A percentile compares a stretch with the other conserved stretches of the same genome.
phyloP scores from a whole-genome alignment of 2,888 invertebrate genomes.

The Ashinkailepas kermadecensis region DNA sequence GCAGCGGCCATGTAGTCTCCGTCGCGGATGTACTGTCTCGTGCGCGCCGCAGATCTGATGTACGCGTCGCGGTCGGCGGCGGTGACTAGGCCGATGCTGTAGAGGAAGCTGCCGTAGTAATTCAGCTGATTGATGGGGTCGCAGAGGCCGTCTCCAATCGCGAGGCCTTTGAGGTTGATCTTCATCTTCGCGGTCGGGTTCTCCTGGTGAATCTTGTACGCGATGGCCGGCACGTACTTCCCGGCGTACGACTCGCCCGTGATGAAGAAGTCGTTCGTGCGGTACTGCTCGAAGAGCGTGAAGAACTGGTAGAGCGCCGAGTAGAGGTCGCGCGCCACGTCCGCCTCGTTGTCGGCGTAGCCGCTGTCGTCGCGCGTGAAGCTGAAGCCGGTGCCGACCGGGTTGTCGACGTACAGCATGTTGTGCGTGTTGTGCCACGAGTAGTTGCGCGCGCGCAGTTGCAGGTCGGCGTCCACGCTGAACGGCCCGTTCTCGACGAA shows the following conservation, averaged over 20 bases:
- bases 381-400: slow-evolving; percentile 45
- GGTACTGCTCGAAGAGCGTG: slow-evolving; percentile 40
- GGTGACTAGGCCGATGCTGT: slow-evolving; percentile 39
- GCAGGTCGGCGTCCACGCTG: slow-evolving; percentile 46
- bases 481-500: slow-evolving; percentile 80
- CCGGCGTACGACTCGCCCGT: slow-evolving; percentile 37
- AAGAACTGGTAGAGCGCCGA: slow-evolving; percentile 42
- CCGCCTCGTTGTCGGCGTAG: slow-evolving; percentile 41
- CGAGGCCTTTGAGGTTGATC: slow-evolving; percentile 53
- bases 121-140: slow-evolving; percentile 39
- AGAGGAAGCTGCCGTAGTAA: slow-evolving; percentile 45
- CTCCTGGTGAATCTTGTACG: slow-evolving; percentile 60
- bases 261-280: slow-evolving; percentile 42
- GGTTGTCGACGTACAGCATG: slow-evolving; percentile 41
- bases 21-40: slow-evolving; percentile 25
- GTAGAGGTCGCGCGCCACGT: slow-evolving; percentile 43
- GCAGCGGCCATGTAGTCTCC: neutral
- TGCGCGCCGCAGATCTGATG: slow-evolving; percentile 32
- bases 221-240: slow-evolving; percentile 63
- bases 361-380: slow-evolving; percentile 40
- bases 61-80: slow-evolving; percentile 35
- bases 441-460: slow-evolving; percentile 55
- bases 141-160: slow-evolving; percentile 38
- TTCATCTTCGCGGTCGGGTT: slow-evolving; percentile 52
- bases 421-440: slow-evolving; percentile 68